Evolutionary conservation across 2,797 vertebrate genomes (phyloP), one percentile per base, ranked within the genome.

Genomic region (Austrolebias charrua): DNA sequence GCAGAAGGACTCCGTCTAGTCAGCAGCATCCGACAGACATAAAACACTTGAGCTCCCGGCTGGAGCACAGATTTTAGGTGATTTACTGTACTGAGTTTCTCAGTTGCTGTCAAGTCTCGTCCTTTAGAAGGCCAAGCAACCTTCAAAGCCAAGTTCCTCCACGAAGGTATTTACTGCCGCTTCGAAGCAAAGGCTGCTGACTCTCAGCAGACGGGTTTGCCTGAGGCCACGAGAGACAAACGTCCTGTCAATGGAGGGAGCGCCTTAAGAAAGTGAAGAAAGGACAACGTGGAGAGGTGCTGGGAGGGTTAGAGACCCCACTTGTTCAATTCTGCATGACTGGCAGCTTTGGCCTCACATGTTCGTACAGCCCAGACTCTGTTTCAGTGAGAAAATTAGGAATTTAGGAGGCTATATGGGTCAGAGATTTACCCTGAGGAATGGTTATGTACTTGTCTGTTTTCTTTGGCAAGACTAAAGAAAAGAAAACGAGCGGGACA

Each of bases 311-410:
- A 59, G 18, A 75, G 40, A 67, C 54, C 69, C 58, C 74, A 79
- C 84, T 70, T 89, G 80, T 42, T 77, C 57, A 59, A 58, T 71
- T 76, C 79, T 81, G 79, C 60, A 76, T 64, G 55, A 65, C 78
- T 70, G 68, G 60, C 69, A 79, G 63, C 60, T 58, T 38, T 62
- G 58, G 74, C 60, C 68, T 71, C 43, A 63, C 46, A 53, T 64
- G 49, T 57, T 55, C 19, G 60, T 50, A 66, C 44, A 54, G 64
- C 59, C 70, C 24, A 45, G 45, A 48, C 40, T 58, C 43, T 66
- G 49, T 69, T 69, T 71, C 55, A 1, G 14, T 28, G 31, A 14
- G 10, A 40, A 69, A 61, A 42, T 38, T 6, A 52, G 44, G 45
- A 60, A 65, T 55, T 66, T 28, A 1, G 63, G 74, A 74, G 61